Evolutionary conservation across 2,888 invertebrate genomes (phyloP), one percentile per base, ranked within the genome.

Genomic region (Chrysolina oricalcia): DNA sequence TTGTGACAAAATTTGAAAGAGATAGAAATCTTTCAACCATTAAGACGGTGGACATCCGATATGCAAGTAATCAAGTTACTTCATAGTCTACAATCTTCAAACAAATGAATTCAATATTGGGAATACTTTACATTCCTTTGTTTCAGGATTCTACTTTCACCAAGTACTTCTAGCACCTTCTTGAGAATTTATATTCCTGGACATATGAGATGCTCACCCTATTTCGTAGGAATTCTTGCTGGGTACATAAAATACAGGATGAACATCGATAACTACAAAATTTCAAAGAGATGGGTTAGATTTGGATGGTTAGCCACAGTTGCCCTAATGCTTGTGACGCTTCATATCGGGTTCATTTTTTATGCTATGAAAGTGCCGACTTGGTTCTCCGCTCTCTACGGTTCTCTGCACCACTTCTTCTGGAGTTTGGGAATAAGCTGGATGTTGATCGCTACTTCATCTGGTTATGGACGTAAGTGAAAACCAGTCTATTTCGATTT

Each of bases 401-500:
- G 85, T 9, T 82, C 85, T 3, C 66, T 87, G 50, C 86, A 87
- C 69, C 87, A 87, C 73, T 82, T 85, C 19, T 79, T 82, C 2
- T 87, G 87, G 86, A 85, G 86, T 71, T 69, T 84, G 40, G 85
- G 83, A 17, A 85, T 87, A 35, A 81, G 85, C 40, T 86, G 86
- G 86, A 83, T 87, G 69, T 81, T 88, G 40, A 80, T 88, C 35
- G 86, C 85, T 4, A 83, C 85, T 41, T 86, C 87, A 0, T 85
- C 83, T 69, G 87, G 87, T 43, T 83, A 87, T 74, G 86, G 86
- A 76, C 81, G 88, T 87, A 82, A 82, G 82, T 79, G 82, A 59
- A 43, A 56, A 35, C 35, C 35, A 3, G 35, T 6, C 8, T 35
- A 35, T 35, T 35, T 35, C 6, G 8, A 4, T 6, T 35, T 35